Evolutionary conservation across 2,113 vertebrate genomes (phyloP).

Genomic region (Capreolus pygargus): DNA sequence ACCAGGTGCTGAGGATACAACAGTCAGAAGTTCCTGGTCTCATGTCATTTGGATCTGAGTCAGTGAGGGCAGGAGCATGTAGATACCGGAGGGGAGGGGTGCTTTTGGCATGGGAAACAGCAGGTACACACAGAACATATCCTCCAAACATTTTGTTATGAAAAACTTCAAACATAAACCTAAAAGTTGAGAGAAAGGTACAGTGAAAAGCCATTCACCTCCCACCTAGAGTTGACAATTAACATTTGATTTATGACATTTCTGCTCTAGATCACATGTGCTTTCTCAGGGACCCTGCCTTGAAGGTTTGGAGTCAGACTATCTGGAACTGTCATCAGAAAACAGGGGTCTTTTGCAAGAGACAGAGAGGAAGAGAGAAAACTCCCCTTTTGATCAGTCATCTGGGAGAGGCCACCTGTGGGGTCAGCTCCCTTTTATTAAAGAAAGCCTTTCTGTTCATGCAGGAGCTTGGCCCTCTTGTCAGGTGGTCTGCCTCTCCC

Average conservation of each 20-base stretch:
- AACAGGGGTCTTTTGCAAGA: not conserved
- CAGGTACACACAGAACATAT: not conserved
- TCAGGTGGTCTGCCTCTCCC: not conserved
- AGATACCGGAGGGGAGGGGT: not conserved
- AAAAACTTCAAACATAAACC: not conserved
- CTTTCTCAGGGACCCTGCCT: not conserved
- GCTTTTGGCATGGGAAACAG: not conserved
- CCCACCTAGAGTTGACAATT: not conserved
- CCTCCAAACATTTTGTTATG: not conserved
- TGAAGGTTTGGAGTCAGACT: not conserved
- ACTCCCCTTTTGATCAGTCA: not conserved
- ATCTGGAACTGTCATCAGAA: not conserved
- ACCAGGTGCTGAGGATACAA: not conserved
- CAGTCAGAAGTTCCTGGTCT: not conserved
- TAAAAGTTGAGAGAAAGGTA: not conserved
- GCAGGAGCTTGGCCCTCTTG: not conserved
- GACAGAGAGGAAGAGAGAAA: not conserved
- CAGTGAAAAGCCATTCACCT: not conserved
- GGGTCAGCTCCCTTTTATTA: not conserved
- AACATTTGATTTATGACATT: not conserved
- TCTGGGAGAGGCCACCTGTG: not conserved
- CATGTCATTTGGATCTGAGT: not conserved
- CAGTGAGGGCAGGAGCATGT: accelerated
- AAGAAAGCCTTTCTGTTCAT: not conserved
- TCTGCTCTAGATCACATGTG: not conserved